Base-by-base conservation (phyloP, 1,140 invertebrate genomes). In the Apis laboriosa region DNA sequence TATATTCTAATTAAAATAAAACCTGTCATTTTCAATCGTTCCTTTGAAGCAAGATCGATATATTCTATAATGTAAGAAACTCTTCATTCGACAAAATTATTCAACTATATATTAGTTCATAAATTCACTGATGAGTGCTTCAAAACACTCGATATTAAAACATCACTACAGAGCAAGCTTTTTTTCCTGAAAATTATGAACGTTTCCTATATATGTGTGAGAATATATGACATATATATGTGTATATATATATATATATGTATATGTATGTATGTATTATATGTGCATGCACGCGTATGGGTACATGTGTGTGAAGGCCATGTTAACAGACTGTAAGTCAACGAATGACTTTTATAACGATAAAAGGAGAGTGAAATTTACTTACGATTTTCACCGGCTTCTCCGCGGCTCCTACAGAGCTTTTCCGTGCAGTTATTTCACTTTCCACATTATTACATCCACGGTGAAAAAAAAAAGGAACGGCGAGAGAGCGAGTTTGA, bases 361-460 rank as follows among this genome's bases (percentile, higher is more conserved):
- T 87, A 88, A 90, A 86, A 86, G 86, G 58, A 68, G 28, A 86
- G 75, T 43, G 49, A 84, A 64, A 80, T 72, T 56, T 92, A 92
- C 91, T 92, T 85, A 92, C 91, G 70, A 84, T 87, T 90, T 86
- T 84, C 83, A 87, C 90, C 92, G 91, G 89, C 87, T 84, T 85
- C 84, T 85, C 84, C 84, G 80, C 83, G 74, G 84, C 85, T 86
- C 84, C 86, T 80, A 83, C 86, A 84, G 77, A 71, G 67, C 68
- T 85, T 84, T 84, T 74, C 87, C 75, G 34, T 53, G n/a, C 64
- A 28, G 83, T 92, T 92, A 92, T 90, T 92, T 86, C 90, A 90
- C 88, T 88, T 90, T 86, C 87, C 87, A 86, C 92, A 91, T 90
- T 89, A 88, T 92, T 88, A 87, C 82, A 74, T 84, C 66, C 84